Evolutionary conservation across 2,888 invertebrate species (phyloP).

Genomic region (Leptopilina drosophilae): DNA sequence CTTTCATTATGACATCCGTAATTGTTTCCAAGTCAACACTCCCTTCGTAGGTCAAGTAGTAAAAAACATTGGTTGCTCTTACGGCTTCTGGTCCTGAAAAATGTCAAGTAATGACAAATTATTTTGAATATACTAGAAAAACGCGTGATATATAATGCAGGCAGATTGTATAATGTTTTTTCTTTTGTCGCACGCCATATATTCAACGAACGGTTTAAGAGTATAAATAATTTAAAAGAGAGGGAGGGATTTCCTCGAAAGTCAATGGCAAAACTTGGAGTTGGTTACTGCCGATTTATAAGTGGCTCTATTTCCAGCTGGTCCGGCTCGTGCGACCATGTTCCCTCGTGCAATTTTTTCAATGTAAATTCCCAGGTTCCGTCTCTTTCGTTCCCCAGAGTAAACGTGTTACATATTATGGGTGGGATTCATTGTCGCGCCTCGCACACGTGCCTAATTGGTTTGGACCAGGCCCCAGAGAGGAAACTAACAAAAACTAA

Average conservation of each 20-base stretch:
- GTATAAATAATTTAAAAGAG: neutral
- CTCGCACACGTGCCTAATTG: constrained; percentile 74
- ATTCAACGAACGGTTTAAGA: no score
- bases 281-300: constrained; percentile 46
- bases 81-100: constrained; percentile 93
- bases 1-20: constrained; percentile 92
- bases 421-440: constrained; percentile 72
- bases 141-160: no score
- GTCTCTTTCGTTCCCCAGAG: constrained; percentile 38
- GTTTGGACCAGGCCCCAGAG: constrained; percentile 65
- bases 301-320: constrained; percentile 58
- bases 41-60: constrained; percentile 99
- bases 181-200: neutral
- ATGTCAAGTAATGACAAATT: neutral
- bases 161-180: no score
- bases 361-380: constrained; percentile 31
- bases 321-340: constrained; percentile 26
- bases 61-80: constrained; percentile 98
- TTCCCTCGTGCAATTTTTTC: constrained; percentile 38
- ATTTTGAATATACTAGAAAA: no score
- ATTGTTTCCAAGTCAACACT: constrained; percentile 95
- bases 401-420: constrained; percentile 71
- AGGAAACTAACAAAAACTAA: constrained; percentile 74
- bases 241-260: neutral
- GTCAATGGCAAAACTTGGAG: constrained; percentile 42